Evolutionary conservation across 1,140 invertebrate species (phyloP), one percentile per base, ranked within the genome.

Genomic region (Cheumatopsyche charites): DNA sequence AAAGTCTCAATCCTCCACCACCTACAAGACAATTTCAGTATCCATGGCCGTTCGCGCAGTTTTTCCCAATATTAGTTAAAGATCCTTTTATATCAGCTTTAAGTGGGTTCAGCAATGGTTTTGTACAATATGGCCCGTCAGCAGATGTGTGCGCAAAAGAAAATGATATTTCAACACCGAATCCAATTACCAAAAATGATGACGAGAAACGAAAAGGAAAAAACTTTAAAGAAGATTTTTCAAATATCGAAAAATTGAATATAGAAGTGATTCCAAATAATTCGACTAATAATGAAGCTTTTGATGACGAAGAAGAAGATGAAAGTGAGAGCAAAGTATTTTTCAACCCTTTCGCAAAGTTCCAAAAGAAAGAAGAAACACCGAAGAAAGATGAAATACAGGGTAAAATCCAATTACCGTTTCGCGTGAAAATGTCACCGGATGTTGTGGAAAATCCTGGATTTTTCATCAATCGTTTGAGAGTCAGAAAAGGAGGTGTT

Each of bases 401-500:
- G 4, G 26, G 25, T 21, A 52, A 26, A 55, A 17, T 55, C 4
- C 1, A 3, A 55, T 21, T 55, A 21, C 49, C 15, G 19, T 17
- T 17, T 12, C 49, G 21, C 45, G 3, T 36, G 15, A 55, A 36
- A 7, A 62, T 12, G 29, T 3, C 5, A 4, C 58, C 58, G 26
- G 12, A 26, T 62, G 23, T 15, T 41, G 72, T 68, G 17, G 55
- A 42, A 0, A 81, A 78, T 73, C 82, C 83, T 65, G 88, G 89
- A 3, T 88, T 90, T 65, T 88, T 89, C 62, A 90, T 91, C 26
- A 87, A 90, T 70, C 85, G 83, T 73, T 74, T 91, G 7, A 88
- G 86, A 78, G 89, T 91, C 7, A 82, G 88, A 61, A 86, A 86
- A 78, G 90, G 90, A 6, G 90, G 90, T 13, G 89, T 91, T 0